Evolutionary conservation across 2,113 vertebrate genomes (phyloP), one percentile per base, ranked within the genome.

Genomic region (Protobothrops flavoviridis): DNA sequence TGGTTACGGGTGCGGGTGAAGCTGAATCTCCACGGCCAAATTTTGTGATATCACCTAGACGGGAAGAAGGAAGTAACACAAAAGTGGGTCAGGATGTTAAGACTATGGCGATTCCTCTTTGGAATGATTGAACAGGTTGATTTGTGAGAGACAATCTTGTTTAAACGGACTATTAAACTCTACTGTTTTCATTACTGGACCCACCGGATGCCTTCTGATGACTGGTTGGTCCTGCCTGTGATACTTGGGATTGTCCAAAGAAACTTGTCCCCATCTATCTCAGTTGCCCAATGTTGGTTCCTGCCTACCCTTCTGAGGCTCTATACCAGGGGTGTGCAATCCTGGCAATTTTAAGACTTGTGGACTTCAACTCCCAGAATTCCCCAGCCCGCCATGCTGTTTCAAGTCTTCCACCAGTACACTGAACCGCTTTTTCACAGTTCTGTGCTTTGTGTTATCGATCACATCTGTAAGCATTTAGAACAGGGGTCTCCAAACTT

Each of bases 21-120:
- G 99, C 98, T 50, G 99, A 98, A 95, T 99, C 99, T 69, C 98
- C 98, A 69, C 99, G 98, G 94, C 99, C 98, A 97, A 99, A 99
- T 94, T 99, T 99, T 23, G 99, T 98, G 64, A 99, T 97, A 2
- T 99, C 99, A 97, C 99, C 99, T 99, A 94, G 13, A 43, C 20
- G 1, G 53, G 55, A 81, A 59, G 52, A 15, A 45, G 55, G 15
- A 92, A 9, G 8, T 0, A 53, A 33, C 61, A 20, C 20, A 55
- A 39, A 13, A 1, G 15, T 0, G 10, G 23, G 21, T 20, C 29
- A 81, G 61, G 17, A 81, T 1, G n/a, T 5, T 2, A 17, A 17
- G 29, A 9, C 33, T 1, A 9, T 20, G 33, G n/a, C 1, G 23
- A 1, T 29, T 17, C 24, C 17, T 13, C 57, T 50, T 11, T 24